Evolutionary conservation across 2,113 vertebrate species (phyloP), one percentile per base, ranked within the genome.

Genomic region (Syngnathoides biaculeatus): DNA sequence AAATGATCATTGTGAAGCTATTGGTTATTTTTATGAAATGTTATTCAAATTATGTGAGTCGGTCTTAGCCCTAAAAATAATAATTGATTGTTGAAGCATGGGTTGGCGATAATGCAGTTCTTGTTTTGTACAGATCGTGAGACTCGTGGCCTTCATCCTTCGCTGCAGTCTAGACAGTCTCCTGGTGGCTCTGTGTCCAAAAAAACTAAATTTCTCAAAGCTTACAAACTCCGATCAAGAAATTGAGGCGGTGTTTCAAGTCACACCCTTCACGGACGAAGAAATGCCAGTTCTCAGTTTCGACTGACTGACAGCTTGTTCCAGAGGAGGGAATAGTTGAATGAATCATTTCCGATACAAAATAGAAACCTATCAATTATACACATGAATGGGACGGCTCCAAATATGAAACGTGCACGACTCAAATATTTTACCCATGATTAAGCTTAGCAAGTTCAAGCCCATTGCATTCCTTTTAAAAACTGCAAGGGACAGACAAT

Each of bases 361-460:
- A 15, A 13, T 3, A 12, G 0, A 50, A n/a, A n/a, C 45, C 59
- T 9, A 35, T 48, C 24, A 43, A 74, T 45, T 64, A 55, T 71
- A 50, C 42, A 79, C 75, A 73, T 81, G 26, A 71, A 69, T 73
- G 3, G 27, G 58, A 77, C 71, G 43, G 69, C 38, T 65, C 68
- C 67, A 74, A 77, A 68, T 65, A 24, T 42, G 30, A 67, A 55
- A 66, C 50, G 67, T 74, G 69, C 68, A 63, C 56, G 27, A 56
- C 39, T 60, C 15, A 8, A 75, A 78, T 50, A 72, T 67, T 71
- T 68, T 75, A 79, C 26, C n/a, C 77, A 39, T 73, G 52, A 84
- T 71, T 79, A 48, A 69, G 70, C 78, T 83, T 82, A 71, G 78
- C 71, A 68, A 65, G 57, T 75, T 80, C 70, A 63, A 83, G 64